Evolutionary conservation across 1,140 invertebrate species (phyloP).

Genomic region (Littorina saxatilis): DNA sequence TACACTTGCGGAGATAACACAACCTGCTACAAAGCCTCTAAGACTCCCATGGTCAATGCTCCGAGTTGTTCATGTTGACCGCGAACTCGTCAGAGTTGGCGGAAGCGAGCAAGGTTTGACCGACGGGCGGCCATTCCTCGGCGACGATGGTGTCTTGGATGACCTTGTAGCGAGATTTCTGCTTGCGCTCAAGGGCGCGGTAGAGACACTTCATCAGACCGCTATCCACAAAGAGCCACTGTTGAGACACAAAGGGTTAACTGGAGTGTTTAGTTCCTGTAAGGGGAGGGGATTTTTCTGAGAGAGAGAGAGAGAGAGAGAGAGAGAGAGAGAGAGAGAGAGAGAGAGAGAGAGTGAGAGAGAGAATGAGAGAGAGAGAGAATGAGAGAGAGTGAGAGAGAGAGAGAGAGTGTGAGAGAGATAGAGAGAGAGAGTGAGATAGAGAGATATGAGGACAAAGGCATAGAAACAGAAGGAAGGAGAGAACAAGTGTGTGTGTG

Average conservation of each 20-base stretch:
- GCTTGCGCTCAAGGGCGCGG: slow-evolving; percentile 33
- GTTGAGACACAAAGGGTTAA: too few relatives aligned
- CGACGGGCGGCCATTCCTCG: slow-evolving; percentile 63
- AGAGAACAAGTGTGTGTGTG: too few relatives aligned
- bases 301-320: background rate
- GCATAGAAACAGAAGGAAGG: too few relatives aligned
- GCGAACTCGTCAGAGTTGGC: background rate
- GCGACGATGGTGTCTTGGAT: slow-evolving; percentile 54
- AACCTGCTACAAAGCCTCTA: too few relatives aligned
- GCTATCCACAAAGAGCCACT: slow-evolving; percentile 61
- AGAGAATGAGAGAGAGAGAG: slow-evolving; percentile 3
- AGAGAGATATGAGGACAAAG: too few relatives aligned
- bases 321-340: too few relatives aligned
- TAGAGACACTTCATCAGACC: slow-evolving; percentile 51
- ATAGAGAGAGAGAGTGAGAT: too few relatives aligned
- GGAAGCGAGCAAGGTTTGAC: slow-evolving; percentile 51
- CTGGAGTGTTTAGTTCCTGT: too few relatives aligned
- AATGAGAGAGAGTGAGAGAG: slow-evolving; percentile 19
- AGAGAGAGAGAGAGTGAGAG: too few relatives aligned
- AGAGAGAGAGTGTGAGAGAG: background rate
- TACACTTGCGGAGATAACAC: too few relatives aligned
- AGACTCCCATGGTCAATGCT: background rate
- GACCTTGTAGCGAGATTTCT: slow-evolving; percentile 50
- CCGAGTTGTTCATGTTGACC: background rate
- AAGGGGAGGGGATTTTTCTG: background rate